Conservation (phyloP, 2,797 vertebrate genomes). For the Lacerta agilis region DNA sequence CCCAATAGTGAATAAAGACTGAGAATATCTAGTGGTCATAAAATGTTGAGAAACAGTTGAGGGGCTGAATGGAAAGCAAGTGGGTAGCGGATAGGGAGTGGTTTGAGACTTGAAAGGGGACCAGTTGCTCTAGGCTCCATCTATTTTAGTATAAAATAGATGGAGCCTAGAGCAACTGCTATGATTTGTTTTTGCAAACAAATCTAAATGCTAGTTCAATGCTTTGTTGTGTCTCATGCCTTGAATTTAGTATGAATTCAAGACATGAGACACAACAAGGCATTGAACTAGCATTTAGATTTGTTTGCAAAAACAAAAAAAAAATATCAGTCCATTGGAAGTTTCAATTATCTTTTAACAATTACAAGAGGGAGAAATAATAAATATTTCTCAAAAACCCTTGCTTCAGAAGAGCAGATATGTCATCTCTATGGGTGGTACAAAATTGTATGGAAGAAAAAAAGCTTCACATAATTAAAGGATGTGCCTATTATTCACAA, state of each 20-base stretch:
- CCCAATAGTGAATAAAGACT: neutral
- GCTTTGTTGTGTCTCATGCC: no score
- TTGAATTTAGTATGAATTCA: neutral
- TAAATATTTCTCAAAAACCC: neutral
- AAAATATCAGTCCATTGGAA: neutral
- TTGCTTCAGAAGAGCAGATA: neutral
- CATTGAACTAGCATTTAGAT: neutral
- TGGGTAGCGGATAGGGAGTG: neutral
- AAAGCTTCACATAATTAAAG: slow-evolving; percentile 11
- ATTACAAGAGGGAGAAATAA: neutral
- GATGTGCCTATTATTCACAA: neutral
- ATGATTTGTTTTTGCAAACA: no score
- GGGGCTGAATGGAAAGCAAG: no score
- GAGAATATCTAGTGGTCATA: neutral
- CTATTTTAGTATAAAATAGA: neutral
- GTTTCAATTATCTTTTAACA: neutral
- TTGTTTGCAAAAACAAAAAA: neutral
- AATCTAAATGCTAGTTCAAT: no score
- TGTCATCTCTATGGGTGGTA: neutral
- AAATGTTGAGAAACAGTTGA: neutral
- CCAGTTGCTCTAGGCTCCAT: no score
- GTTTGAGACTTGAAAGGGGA: neutral
- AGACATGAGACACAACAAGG: neutral
- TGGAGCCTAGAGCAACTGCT: no score
- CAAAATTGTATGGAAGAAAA: slow-evolving; percentile 9